phyloP scores from a whole-genome alignment of 2,113 vertebrate genomes.

The Epinephelus moara region DNA sequence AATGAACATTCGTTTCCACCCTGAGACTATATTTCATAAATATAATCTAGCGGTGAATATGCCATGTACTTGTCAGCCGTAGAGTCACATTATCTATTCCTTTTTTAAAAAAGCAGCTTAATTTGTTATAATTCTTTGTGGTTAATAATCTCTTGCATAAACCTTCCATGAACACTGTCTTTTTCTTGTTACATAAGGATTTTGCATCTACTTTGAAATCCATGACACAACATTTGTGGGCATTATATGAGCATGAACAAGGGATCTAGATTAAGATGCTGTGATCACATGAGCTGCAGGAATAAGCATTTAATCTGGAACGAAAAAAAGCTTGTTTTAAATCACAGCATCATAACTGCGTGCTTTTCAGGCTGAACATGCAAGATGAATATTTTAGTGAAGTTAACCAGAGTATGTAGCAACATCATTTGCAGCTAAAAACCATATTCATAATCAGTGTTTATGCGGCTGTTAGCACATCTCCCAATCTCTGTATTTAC shows the following conservation, averaged over 20 bases:
- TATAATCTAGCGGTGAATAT: not conserved
- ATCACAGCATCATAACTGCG: not conserved
- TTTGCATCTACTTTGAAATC: not conserved
- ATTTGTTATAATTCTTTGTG: not conserved
- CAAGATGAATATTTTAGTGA: not conserved
- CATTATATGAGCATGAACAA: not conserved
- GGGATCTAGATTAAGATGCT: not conserved
- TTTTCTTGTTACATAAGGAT: not conserved
- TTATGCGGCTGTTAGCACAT: not conserved
- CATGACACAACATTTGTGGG: not conserved
- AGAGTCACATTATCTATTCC: not conserved
- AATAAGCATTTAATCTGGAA: not conserved
- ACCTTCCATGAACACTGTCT: not conserved
- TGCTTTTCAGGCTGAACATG: not conserved
- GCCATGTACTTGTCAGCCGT: not conserved
- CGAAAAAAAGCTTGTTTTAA: not conserved
- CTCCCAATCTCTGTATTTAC: constrained; percentile 26
- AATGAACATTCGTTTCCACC: not conserved
- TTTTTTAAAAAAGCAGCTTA: not conserved
- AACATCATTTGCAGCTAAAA: not conserved
- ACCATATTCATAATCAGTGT: not conserved
- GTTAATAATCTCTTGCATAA: constrained; percentile 11
- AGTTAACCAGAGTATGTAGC: not conserved
- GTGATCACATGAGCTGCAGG: constrained; percentile 5
- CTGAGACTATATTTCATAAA: not conserved